phyloP scores from a whole-genome alignment of 2,888 invertebrate species.

The Onchidella celtica region DNA sequence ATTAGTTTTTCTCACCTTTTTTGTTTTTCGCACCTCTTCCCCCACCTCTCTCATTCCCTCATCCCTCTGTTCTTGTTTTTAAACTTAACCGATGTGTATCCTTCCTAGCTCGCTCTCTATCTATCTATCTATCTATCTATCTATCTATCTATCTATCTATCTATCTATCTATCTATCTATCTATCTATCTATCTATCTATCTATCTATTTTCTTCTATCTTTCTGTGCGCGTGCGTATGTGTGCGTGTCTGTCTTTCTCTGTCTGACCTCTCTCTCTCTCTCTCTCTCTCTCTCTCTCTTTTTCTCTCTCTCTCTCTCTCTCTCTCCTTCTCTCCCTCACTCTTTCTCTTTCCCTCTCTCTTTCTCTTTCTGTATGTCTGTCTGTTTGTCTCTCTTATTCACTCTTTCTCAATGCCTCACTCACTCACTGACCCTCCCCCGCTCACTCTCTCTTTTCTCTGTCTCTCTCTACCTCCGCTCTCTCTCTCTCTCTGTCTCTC shows the following conservation, averaged over 20 bases:
- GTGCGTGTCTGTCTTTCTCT: neutral
- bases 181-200: neutral
- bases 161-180: no score
- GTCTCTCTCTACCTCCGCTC: neutral
- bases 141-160: no score
- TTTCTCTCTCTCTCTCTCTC: neutral
- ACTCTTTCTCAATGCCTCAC: neutral
- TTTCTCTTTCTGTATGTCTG: neutral
- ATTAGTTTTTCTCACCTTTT: no score
- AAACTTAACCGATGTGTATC: no score
- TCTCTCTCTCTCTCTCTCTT: neutral
- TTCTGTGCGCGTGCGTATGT: neutral
- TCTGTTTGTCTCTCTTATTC: neutral
- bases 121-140: no score
- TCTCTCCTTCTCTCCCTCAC: neutral
- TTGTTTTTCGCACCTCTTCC: no score
- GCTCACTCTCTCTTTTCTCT: neutral
- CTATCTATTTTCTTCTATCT: neutral
- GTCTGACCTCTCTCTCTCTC: neutral
- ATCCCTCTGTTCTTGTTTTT: no score
- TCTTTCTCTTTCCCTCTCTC: constrained; percentile 4
- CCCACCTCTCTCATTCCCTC: no score
- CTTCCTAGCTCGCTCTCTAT: no score
- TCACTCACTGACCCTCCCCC: neutral
- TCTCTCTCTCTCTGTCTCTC: neutral